These are phyloP conservation scores for Elachura formosa DNA, from an alignment of 2,113 vertebrate species.

Conservation along the genomic window DNA sequence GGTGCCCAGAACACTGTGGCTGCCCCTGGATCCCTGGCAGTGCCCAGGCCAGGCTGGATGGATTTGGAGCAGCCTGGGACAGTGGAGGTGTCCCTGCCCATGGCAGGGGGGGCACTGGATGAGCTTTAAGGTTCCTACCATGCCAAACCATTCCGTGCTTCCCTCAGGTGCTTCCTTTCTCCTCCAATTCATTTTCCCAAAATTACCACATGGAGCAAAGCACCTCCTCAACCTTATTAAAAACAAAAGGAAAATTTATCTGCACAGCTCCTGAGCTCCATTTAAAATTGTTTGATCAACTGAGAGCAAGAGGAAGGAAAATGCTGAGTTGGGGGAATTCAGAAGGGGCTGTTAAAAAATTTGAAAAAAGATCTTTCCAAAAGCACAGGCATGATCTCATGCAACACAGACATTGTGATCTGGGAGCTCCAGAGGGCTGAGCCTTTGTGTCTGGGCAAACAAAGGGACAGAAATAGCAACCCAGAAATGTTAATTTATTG, in stretches of 20 bases:
- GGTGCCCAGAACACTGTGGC: background rate
- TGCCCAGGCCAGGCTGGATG: background rate
- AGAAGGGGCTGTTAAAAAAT: background rate
- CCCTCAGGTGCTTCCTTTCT: background rate
- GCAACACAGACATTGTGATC: background rate
- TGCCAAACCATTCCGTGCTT: background rate
- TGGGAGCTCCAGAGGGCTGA: background rate
- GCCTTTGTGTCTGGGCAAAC: conserved; percentile 37
- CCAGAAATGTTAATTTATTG: conserved; percentile 10
- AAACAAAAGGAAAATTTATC: background rate
- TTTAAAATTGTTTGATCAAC: background rate
- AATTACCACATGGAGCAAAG: background rate
- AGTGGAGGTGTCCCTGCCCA: background rate
- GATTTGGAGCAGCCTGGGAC: background rate
- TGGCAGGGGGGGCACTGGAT: background rate
- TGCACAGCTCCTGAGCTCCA: background rate
- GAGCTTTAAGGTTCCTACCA: background rate
- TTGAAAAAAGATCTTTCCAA: background rate
- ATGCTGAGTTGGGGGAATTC: conserved; percentile 1
- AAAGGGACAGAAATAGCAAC: conserved; percentile 41
- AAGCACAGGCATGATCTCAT: conserved; percentile 25
- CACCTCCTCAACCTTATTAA: background rate
- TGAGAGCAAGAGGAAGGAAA: conserved; percentile 24
- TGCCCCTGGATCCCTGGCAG: background rate
- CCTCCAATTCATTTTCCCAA: background rate